Evolutionary conservation across 2,888 invertebrate species (phyloP).

Genomic region (Nematopogon swammerdamellus): DNA sequence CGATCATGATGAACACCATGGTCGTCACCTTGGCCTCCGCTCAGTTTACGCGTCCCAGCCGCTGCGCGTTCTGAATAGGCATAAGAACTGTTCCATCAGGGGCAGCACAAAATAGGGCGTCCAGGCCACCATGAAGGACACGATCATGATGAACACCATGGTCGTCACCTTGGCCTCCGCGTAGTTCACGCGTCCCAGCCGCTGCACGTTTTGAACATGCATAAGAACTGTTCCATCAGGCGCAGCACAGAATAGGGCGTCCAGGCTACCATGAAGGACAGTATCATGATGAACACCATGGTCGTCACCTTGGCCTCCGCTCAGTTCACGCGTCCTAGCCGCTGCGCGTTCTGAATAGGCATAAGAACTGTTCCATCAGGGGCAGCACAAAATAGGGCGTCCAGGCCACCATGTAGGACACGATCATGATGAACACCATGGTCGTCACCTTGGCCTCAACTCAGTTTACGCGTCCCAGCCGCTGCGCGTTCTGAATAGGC

Average conservation of each 20-base stretch:
- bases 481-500: constrained; percentile 40
- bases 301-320: constrained; percentile 63
- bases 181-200: constrained; percentile 54
- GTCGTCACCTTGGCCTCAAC: constrained; percentile 63
- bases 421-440: constrained; percentile 70
- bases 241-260: constrained; percentile 59
- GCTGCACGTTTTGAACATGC: constrained; percentile 34
- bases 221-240: constrained; percentile 50
- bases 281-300: constrained; percentile 70
- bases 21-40: constrained; percentile 63
- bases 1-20: constrained; percentile 70
- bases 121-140: constrained; percentile 72
- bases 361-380: constrained; percentile 50
- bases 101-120: constrained; percentile 71
- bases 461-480: constrained; percentile 54
- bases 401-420: constrained; percentile 61
- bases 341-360: constrained; percentile 40
- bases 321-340: constrained; percentile 54
- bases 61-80: constrained; percentile 34
- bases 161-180: constrained; percentile 63
- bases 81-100: constrained; percentile 65
- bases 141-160: constrained; percentile 70
- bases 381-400: constrained; percentile 59
- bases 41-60: constrained; percentile 54
- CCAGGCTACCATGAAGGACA: constrained; percentile 61